A percentile compares a stretch with the other conserved stretches of the same genome.
Evolutionary conservation across 2,113 vertebrate genomes (phyloP).

Genomic region (Petromus typicus): DNA sequence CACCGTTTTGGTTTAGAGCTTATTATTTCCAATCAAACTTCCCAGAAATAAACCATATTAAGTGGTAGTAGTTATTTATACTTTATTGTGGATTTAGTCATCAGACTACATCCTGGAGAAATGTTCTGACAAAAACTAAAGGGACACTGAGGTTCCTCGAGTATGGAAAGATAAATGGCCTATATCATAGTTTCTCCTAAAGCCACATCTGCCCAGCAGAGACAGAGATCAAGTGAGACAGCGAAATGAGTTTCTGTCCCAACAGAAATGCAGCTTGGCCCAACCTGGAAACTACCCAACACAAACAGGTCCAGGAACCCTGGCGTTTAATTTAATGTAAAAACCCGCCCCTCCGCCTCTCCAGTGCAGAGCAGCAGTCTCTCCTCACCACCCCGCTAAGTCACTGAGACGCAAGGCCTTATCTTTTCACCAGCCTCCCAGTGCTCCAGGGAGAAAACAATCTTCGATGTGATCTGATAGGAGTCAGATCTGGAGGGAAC

Average conservation of each 20-base stretch:
- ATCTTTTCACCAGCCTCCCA: neutral
- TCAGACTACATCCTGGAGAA: neutral
- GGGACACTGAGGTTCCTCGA: neutral
- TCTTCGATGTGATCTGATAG: neutral
- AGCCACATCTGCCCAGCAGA: neutral
- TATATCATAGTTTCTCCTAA: neutral
- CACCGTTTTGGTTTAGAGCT: neutral
- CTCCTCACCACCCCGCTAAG: neutral
- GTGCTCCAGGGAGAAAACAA: neutral
- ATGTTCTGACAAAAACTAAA: neutral
- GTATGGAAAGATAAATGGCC: slow-evolving; percentile 8
- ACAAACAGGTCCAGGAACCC: neutral
- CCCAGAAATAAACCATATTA: neutral
- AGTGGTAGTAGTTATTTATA: slow-evolving; percentile 3
- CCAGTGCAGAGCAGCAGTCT: neutral
- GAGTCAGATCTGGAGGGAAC: neutral
- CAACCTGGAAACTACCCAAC: neutral
- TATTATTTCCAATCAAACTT: slow-evolving; percentile 12
- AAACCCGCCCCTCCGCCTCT: neutral
- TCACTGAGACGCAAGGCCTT: neutral
- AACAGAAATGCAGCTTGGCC: neutral
- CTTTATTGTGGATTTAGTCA: neutral
- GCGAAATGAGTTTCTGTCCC: neutral
- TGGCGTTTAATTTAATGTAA: neutral
- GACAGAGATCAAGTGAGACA: neutral